phyloP scores from a whole-genome alignment of 2,113 vertebrate genomes.

The Salvelinus namaycush region DNA sequence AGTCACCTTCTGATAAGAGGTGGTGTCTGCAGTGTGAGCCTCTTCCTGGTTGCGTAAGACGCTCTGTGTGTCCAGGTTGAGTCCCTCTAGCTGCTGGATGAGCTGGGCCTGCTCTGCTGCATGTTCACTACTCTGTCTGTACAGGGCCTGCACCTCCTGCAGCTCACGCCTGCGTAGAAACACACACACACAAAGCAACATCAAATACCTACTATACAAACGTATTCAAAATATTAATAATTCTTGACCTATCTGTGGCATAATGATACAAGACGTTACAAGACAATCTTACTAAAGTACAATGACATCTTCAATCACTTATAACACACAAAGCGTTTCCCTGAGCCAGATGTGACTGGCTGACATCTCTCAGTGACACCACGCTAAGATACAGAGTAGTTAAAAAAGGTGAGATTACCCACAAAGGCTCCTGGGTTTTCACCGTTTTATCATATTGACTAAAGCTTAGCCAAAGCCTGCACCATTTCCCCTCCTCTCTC shows the following conservation, averaged over 20 bases:
- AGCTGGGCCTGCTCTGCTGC: constrained; percentile 83
- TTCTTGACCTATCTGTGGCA: no score
- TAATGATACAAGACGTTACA: no score
- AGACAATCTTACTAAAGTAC: no score
- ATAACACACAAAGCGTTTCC: neutral
- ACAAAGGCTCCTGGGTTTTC: constrained; percentile 68
- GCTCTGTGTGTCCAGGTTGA: constrained; percentile 84
- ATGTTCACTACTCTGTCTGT: constrained; percentile 80
- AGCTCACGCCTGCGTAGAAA: constrained; percentile 75
- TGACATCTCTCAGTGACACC: constrained; percentile 59
- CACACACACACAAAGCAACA: neutral
- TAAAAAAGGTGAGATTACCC: constrained; percentile 70
- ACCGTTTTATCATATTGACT: constrained; percentile 75
- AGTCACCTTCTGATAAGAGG: constrained; percentile 80
- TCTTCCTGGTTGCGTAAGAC: constrained; percentile 86
- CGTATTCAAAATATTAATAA: no score
- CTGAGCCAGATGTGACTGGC: constrained; percentile 52
- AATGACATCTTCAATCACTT: neutral
- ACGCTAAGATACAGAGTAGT: constrained; percentile 61
- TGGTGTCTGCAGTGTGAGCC: constrained; percentile 80
- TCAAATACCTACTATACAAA: neutral
- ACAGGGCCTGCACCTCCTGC: constrained; percentile 81
- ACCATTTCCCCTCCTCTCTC: constrained; percentile 41
- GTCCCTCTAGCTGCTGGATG: constrained; percentile 86
- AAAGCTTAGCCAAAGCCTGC: constrained; percentile 73